Conservation (phyloP, 2,113 vertebrate species). For the Acanthochromis polyacanthus region DNA sequence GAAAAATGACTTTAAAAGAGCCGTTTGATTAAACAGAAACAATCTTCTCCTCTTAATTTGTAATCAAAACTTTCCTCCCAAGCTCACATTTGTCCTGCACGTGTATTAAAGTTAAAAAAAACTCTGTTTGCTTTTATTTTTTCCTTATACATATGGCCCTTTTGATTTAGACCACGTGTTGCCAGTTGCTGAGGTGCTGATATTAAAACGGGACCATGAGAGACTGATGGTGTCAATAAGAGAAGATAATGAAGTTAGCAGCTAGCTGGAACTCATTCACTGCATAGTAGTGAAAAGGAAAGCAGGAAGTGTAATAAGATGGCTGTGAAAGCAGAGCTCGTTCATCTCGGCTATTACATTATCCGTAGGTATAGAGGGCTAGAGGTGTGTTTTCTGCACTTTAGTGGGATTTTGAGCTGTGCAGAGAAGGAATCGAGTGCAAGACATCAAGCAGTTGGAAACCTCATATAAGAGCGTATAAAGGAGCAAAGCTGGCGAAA, state of each 20-base stretch:
- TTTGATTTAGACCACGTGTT: not conserved
- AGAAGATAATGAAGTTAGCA: constrained; percentile 49
- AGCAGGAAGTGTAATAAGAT: constrained; percentile 49
- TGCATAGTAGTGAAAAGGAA: constrained; percentile 18
- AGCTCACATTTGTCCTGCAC: no score
- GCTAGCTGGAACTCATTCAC: constrained; percentile 34
- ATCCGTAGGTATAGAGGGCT: not conserved
- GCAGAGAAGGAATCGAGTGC: constrained; percentile 1
- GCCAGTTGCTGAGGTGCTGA: not conserved
- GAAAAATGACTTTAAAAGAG: no score
- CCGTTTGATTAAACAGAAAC: no score
- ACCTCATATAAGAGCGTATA: no score
- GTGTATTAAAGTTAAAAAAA: no score
- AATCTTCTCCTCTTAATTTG: no score
- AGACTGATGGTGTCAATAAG: constrained; percentile 17
- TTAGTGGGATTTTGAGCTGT: not conserved
- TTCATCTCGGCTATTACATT: constrained; percentile 17
- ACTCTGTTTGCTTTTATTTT: not conserved
- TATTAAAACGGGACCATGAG: constrained; percentile 37
- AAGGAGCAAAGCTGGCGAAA: no score
- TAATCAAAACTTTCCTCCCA: no score
- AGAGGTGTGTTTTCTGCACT: not conserved
- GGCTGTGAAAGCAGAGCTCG: constrained; percentile 50
- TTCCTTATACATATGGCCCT: not conserved
- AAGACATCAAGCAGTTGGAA: no score